Evolutionary conservation across 2,888 invertebrate genomes (phyloP).

Genomic region (Mantis religiosa): DNA sequence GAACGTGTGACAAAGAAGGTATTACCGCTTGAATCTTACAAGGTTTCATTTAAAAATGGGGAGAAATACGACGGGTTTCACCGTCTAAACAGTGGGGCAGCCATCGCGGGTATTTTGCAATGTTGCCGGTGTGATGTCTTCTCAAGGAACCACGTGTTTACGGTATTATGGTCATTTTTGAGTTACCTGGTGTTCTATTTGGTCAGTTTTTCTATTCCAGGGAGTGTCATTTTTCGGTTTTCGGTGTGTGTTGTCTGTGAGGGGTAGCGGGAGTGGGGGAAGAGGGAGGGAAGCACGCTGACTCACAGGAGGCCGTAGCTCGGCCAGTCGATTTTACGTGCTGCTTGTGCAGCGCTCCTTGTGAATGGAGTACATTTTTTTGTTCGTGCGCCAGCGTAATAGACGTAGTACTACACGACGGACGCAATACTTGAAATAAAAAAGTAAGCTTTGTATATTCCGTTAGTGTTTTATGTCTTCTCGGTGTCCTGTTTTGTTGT

Average conservation of each 20-base stretch:
- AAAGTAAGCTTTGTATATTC: neutral
- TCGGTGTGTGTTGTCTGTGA: slow-evolving; percentile 1
- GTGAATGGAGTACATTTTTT: slow-evolving; percentile 28
- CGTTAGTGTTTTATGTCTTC: neutral
- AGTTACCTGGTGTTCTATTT: neutral
- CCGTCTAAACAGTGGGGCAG: neutral
- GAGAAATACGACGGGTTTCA: neutral
- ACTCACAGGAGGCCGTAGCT: slow-evolving; percentile 24
- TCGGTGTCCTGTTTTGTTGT: neutral
- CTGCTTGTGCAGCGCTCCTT: slow-evolving; percentile 14
- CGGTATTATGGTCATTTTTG: neutral
- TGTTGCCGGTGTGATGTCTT: neutral
- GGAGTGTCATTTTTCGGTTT: slow-evolving; percentile 1
- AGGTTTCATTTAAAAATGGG: slow-evolving; percentile 23
- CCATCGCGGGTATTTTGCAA: neutral
- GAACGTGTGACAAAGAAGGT: neutral
- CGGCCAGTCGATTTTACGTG: slow-evolving; percentile 30
- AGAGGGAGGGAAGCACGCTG: slow-evolving; percentile 24
- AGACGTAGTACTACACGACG: slow-evolving; percentile 25
- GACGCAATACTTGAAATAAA: slow-evolving; percentile 13
- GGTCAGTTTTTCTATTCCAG: neutral
- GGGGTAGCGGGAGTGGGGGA: neutral
- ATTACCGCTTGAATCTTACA: neutral
- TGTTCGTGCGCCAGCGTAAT: slow-evolving; percentile 24
- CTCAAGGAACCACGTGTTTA: neutral